These are phyloP conservation scores for Ambastaia sidthimunki DNA, from an alignment of 2,797 vertebrate genomes.

Conservation along the genomic window DNA sequence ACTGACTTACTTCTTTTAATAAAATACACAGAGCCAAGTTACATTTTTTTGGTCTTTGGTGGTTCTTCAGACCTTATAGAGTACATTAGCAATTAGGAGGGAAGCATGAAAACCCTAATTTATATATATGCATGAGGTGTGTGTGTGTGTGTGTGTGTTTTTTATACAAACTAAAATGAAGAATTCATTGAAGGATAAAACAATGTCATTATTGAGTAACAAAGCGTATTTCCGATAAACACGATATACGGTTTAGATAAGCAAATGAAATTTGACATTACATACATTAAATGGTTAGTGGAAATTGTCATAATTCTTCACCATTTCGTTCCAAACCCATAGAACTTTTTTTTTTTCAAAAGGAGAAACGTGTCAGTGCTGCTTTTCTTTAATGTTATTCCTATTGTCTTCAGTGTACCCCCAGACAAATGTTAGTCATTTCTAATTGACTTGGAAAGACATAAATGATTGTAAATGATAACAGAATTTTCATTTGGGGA, in stretches of 20 bases:
- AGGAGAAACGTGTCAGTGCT: too few relatives aligned
- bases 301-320: too few relatives aligned
- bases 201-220: slow-evolving; percentile 23
- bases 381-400: too few relatives aligned
- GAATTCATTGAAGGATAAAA: slow-evolving; percentile 26
- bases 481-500: too few relatives aligned
- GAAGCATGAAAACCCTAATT: slow-evolving; percentile 5
- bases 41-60: slow-evolving; percentile 24
- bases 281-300: not conserved
- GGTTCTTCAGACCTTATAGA: slow-evolving; percentile 31
- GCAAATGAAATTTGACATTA: not conserved
- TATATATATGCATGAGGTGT: too few relatives aligned
- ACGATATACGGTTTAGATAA: not conserved
- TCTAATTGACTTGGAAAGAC: too few relatives aligned
- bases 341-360: too few relatives aligned
- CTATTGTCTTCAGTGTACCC: too few relatives aligned
- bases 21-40: slow-evolving; percentile 27
- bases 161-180: slow-evolving; percentile 22
- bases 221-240: slow-evolving; percentile 12
- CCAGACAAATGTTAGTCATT: too few relatives aligned
- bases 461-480: too few relatives aligned
- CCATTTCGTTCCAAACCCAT: too few relatives aligned
- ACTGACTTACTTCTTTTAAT: slow-evolving; percentile 47
- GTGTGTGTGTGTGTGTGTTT: too few relatives aligned
- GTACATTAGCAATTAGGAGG: slow-evolving; percentile 49